These are phyloP conservation scores for Tachuris rubrigastra DNA, from an alignment of 2,113 vertebrate genomes.

Conservation along the genomic window DNA sequence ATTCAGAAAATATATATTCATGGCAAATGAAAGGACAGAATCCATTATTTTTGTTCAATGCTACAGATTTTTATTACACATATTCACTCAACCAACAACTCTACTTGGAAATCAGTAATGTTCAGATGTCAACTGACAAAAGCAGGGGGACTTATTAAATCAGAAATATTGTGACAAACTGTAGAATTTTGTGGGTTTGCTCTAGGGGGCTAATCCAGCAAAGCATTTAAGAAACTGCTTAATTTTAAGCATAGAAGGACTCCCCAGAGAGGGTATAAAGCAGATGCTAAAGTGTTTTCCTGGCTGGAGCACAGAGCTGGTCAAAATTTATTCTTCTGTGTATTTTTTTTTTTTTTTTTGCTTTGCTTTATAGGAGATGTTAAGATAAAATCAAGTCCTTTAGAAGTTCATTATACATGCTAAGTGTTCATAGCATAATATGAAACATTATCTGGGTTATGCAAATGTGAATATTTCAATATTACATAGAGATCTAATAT, in stretches of 20 bases:
- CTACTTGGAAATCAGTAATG: slow-evolving; percentile 25
- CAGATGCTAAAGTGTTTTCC: slow-evolving; percentile 41
- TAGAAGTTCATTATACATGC: neutral
- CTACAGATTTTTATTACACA: slow-evolving; percentile 3
- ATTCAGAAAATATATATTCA: slow-evolving; percentile 4
- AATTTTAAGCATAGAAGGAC: slow-evolving; percentile 51
- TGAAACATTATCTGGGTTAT: neutral
- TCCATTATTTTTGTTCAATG: neutral
- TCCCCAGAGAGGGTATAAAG: slow-evolving; percentile 24
- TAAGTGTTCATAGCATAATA: neutral
- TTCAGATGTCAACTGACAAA: slow-evolving; percentile 44
- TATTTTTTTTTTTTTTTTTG: neutral
- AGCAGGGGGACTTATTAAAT: slow-evolving; percentile 50
- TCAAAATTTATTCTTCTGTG: slow-evolving; percentile 22
- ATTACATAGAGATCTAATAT: neutral
- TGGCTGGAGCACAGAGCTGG: neutral
- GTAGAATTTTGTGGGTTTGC: neutral
- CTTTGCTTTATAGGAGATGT: neutral
- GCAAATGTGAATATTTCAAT: neutral
- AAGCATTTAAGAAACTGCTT: slow-evolving; percentile 53
- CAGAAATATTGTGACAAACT: slow-evolving; percentile 50
- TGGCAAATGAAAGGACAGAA: slow-evolving; percentile 3
- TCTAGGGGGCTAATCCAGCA: slow-evolving; percentile 29
- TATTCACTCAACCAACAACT: slow-evolving; percentile 22
- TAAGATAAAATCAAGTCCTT: neutral